phyloP scores from a whole-genome alignment of 1,140 invertebrate species.

The Lordiphosa clarofinis region DNA sequence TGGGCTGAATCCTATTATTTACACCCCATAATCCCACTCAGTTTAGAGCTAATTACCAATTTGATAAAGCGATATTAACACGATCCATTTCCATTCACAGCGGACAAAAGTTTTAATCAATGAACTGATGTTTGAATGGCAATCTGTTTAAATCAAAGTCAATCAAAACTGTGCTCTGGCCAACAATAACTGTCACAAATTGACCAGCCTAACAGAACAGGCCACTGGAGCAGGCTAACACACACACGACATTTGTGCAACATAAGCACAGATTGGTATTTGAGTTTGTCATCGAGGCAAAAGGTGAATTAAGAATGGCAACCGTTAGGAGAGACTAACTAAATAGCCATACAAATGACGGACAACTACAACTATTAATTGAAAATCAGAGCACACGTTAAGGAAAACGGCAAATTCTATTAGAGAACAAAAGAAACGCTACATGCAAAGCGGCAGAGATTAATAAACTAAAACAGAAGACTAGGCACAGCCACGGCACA shows the following conservation, averaged over 20 bases:
- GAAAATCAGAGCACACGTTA: slow-evolving; percentile 54
- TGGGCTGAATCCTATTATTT: no score
- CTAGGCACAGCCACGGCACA: neutral
- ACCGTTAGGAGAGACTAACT: slow-evolving; percentile 59
- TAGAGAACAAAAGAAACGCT: slow-evolving; percentile 31
- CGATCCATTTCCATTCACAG: neutral
- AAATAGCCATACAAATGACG: slow-evolving; percentile 43
- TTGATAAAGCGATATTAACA: no score
- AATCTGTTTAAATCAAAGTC: slow-evolving; percentile 49
- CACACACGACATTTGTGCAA: neutral
- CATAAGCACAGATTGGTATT: slow-evolving; percentile 11
- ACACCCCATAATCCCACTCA: no score
- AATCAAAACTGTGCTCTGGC: slow-evolving; percentile 55
- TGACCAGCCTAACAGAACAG: slow-evolving; percentile 39
- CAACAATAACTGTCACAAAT: slow-evolving; percentile 66
- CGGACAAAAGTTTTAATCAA: slow-evolving; percentile 30
- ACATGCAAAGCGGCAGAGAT: neutral
- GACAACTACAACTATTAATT: slow-evolving; percentile 54
- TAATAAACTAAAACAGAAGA: slow-evolving; percentile 16
- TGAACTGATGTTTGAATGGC: slow-evolving; percentile 23
- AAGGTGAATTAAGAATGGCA: slow-evolving; percentile 23
- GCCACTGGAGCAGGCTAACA: slow-evolving; percentile 47
- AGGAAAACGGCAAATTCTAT: slow-evolving; percentile 45
- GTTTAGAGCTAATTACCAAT: no score
- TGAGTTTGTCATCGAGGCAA: slow-evolving; percentile 26